Base-by-base conservation (phyloP, 2,113 vertebrate species). In the Grus americana region DNA sequence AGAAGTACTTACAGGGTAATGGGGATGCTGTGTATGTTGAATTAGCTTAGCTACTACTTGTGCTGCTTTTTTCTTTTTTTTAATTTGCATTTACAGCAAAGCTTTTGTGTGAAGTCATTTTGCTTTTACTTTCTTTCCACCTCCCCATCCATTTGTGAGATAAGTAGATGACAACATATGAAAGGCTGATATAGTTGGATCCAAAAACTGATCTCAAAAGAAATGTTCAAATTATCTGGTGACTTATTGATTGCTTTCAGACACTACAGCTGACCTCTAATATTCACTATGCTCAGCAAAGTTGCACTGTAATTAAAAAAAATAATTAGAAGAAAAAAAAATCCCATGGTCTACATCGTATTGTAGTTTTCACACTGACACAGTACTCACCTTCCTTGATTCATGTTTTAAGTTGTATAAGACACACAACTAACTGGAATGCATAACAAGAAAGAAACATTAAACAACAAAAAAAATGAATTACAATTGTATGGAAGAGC, bases 311-410 rank as follows among this genome's bases (percentile, higher is more conserved):
- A 72, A 72, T 52, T 22, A 61, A 63, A 29, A 40, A 17, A 15
- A 27, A 12, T 23, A n/a, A 24, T n/a, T n/a, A 29, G 40, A 42
- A 42, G 50, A 14, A 32, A 38, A 21, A 21, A 49, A 23, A 36
- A 7, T 18, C 17, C 17, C 2, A 2, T 15, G 2, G 5, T 23
- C 9, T 32, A 11, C 4, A 4, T 15, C 38, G 49, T 79, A 4
- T n/a, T 86, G 32, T 36, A 34, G 23, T 82, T 94, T 44, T 93
- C 36, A 32, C 5, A 3, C 14, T 74, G 44, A 26, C 15, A 8
- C 15, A 20, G 3, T 24, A 15, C 15, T 86, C 0, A 0, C 27
- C 14, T 44, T 54, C 36, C 15, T 76, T 65, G 38, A 22, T 59
- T 63, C 17, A 50, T 32, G 5, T 71, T 74, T 66, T 13, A 36